A percentile compares a stretch with the other conserved stretches of the same genome.
phyloP scores from a whole-genome alignment of 23 tunicate species.

The Corella eumyota region DNA sequence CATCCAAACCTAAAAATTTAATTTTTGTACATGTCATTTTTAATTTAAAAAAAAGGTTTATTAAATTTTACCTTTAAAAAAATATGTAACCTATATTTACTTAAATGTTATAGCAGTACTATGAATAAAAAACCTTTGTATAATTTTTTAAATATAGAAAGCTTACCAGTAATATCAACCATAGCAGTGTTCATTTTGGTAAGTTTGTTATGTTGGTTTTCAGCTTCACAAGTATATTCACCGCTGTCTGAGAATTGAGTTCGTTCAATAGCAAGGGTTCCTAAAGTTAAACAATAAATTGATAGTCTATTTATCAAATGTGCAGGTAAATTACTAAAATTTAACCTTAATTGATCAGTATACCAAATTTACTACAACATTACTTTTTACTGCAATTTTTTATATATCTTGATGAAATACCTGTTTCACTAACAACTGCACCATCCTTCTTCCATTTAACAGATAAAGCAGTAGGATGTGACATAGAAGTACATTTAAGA shows the following conservation, averaged over 20 bases:
- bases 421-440: constrained; percentile 4
- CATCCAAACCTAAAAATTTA: neutral
- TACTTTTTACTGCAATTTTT: neutral
- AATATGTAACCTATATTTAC: neutral
- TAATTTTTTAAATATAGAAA: no score
- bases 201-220: no score
- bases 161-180: no score
- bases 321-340: neutral
- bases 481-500: constrained; percentile 17
- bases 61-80: no score
- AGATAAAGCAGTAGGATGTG: constrained; percentile 15
- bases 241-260: constrained; percentile 47
- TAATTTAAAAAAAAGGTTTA: neutral
- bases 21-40: constrained; percentile 11
- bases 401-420: constrained; percentile 4
- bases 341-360: neutral
- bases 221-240: no score
- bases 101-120: neutral
- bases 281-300: constrained; percentile 7
- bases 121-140: no score
- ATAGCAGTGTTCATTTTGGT: no score
- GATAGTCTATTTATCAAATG: neutral
- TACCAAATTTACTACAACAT: neutral
- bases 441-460: constrained; percentile 40
- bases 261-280: constrained; percentile 2